Percentiles rank a stretch among this genome's conserved stretches.
These are phyloP conservation scores for Caenorhabditis sp. DNA, from an alignment of 2,888 invertebrate species.

Conservation along the genomic window DNA sequence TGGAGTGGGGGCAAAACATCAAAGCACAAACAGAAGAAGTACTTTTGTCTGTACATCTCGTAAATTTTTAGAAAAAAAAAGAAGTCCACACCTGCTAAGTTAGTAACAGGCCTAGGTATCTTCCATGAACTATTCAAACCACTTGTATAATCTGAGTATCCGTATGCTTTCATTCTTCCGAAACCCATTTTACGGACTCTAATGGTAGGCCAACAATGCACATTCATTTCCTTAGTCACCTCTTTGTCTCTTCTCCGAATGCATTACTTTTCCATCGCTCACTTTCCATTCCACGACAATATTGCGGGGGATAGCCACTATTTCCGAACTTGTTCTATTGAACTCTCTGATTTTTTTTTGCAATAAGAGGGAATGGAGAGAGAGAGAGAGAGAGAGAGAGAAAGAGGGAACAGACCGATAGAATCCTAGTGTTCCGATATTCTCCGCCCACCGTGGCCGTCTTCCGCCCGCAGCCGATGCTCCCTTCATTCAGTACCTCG, in stretches of 20 bases:
- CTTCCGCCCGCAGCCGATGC: constrained; percentile 35
- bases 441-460: constrained; percentile 45
- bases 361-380: constrained; percentile 7
- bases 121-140: too few species aligned
- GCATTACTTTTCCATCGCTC: constrained; percentile 1
- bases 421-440: constrained; percentile 46
- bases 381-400: constrained; percentile 7
- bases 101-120: too few species aligned
- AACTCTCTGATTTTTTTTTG: constrained; percentile 16
- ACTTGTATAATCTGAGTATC: too few species aligned
- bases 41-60: too few species aligned
- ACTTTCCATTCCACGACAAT: not conserved
- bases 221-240: not conserved
- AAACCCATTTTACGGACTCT: too few species aligned
- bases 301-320: not conserved
- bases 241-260: not conserved
- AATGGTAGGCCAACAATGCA: too few species aligned
- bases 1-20: too few species aligned
- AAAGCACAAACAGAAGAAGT: too few species aligned
- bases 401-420: not conserved
- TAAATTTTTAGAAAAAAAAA: too few species aligned
- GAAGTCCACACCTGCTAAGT: too few species aligned
- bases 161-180: too few species aligned
- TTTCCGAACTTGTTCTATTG: constrained; percentile 19
- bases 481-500: constrained; percentile 43